phyloP scores from a whole-genome alignment of 2,888 invertebrate genomes.

The Nomada ruficornis region DNA sequence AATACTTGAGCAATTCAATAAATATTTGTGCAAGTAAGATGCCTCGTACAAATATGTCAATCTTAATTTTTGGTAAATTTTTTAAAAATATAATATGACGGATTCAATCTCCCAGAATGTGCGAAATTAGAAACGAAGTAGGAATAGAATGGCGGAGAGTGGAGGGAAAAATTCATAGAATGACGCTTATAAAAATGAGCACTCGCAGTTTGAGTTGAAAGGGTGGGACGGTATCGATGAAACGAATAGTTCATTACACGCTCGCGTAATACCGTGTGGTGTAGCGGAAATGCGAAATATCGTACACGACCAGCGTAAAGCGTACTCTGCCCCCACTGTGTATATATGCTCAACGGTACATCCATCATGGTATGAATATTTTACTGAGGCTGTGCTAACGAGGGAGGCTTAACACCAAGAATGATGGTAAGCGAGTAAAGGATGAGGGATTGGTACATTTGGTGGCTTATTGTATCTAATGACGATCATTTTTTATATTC shows the following conservation, averaged over 20 bases:
- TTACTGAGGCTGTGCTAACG: constrained; percentile 66
- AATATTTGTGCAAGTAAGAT: too few species aligned
- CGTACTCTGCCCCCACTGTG: constrained; percentile 22
- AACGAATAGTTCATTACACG: constrained; percentile 42
- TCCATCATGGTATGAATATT: constrained; percentile 71
- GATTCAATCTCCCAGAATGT: not conserved
- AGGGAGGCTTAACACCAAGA: constrained; percentile 54
- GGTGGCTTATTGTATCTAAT: constrained; percentile 42
- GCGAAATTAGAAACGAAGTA: not conserved
- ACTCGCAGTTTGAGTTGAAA: constrained; percentile 8
- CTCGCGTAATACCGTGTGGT: constrained; percentile 41
- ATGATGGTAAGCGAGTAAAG: constrained; percentile 41
- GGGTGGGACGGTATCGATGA: constrained; percentile 28
- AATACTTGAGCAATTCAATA: too few species aligned
- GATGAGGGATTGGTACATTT: constrained; percentile 37
- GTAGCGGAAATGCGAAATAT: constrained; percentile 57
- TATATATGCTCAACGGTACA: constrained; percentile 42
- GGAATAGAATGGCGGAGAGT: not conserved
- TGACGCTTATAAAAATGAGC: constrained; percentile 34
- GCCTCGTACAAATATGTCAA: too few species aligned
- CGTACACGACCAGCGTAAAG: constrained; percentile 23
- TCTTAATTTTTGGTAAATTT: too few species aligned
- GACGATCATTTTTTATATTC: not conserved
- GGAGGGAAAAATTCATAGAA: constrained; percentile 12
- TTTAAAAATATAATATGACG: too few species aligned